Base-by-base conservation (phyloP, 2,113 vertebrate species). In the cattle (Bos taurus) region DNA sequence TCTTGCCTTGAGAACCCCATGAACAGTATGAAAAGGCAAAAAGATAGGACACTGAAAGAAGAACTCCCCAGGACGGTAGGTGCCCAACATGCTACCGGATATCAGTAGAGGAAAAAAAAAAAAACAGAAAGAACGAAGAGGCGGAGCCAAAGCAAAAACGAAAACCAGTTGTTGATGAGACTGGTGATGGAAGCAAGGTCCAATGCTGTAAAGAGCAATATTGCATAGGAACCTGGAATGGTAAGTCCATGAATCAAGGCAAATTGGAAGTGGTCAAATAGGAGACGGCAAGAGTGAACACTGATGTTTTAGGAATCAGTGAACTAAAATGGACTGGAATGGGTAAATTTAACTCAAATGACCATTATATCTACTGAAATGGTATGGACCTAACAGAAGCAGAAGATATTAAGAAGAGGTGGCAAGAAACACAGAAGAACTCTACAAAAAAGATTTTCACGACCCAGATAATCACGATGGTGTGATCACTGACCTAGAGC, bases 71-170 rank as follows among this genome's bases (percentile, higher is more conserved):
- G 64, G 64, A 36, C 2, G 0, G 17, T 36, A 36, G 64, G 64
- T 71, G 19, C 19, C 9, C n/a, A 71, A 71, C 21, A 36, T 21
- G 9, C 64, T 71, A 36, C n/a, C 23, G n/a, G n/a, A 36, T 17
- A 21, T 71, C 64, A 71, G 17, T 21, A n/a, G 64, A 67, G 64
- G 3, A 3, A 62, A 30, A 62, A 64, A 62, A 62, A 62, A 62
- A 7, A 16, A 33, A 15, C 14, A 64, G 30, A 36, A 71, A 21
- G 64, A 71, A 36, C 6, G 9, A 36, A 71, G 64, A 71, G 64
- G 23, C 0, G 0, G 19, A 71, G 19, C 64, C n/a, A 36, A 71
- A 71, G 17, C n/a, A 71, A 71, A 71, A 71, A 23, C 19, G 6
- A 71, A 71, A 36, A 71, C 4, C 64, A 23, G n/a, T 71, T 71